A percentile compares a stretch with the other conserved stretches of the same genome.
Evolutionary conservation across 2,113 vertebrate genomes (phyloP).

Genomic region (Sorex araneus): DNA sequence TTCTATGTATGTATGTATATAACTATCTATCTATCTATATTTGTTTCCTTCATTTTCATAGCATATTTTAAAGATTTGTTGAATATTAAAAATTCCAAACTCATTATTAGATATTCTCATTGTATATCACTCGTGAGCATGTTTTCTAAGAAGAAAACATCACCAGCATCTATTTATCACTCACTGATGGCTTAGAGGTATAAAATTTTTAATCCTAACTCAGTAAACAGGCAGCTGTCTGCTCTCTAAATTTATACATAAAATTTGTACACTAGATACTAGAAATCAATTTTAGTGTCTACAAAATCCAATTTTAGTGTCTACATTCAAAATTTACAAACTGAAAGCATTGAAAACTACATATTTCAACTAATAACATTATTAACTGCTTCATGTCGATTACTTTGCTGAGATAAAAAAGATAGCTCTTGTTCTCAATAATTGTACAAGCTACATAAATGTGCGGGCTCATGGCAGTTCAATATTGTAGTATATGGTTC

Average conservation of each 20-base stretch:
- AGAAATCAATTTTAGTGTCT: too few relatives aligned
- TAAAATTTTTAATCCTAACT: conserved; percentile 26
- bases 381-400: neutral
- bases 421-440: neutral
- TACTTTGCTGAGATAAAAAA: neutral
- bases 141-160: conserved; percentile 46
- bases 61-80: neutral
- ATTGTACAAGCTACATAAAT: neutral
- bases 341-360: neutral
- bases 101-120: conserved; percentile 55
- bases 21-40: neutral
- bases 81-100: conserved; percentile 20
- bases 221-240: neutral
- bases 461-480: too few relatives aligned
- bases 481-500: neutral
- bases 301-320: too few relatives aligned
- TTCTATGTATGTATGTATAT: neutral
- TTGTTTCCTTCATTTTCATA: neutral
- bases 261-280: too few relatives aligned
- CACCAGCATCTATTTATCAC: neutral
- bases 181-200: neutral
- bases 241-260: too few relatives aligned
- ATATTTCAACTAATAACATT: neutral
- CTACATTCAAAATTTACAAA: neutral
- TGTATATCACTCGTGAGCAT: conserved; percentile 47